phyloP scores from a whole-genome alignment of 2,888 invertebrate genomes.

The Phragmatobia fuliginosa region DNA sequence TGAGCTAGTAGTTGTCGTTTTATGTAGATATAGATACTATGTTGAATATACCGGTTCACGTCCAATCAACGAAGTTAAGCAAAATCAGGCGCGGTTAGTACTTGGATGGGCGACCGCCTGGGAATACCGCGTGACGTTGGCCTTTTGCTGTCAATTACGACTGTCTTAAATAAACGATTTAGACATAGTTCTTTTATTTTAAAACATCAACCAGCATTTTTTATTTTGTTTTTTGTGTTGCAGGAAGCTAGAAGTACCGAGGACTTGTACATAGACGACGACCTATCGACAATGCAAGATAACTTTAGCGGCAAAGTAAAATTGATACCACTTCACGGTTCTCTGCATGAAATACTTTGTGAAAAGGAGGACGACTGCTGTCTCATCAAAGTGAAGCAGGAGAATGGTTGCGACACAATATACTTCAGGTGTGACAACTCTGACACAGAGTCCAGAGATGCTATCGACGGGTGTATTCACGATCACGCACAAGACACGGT shows the following conservation, averaged over 20 bases:
- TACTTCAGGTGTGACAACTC: conserved; percentile 79
- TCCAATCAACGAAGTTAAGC: conserved; percentile 85
- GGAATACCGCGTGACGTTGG: conserved; percentile 71
- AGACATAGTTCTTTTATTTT: neutral
- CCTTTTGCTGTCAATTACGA: conserved; percentile 40
- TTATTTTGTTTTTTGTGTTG: conserved; percentile 17
- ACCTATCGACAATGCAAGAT: conserved; percentile 80
- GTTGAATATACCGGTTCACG: conserved; percentile 77
- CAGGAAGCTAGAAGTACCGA: conserved; percentile 86
- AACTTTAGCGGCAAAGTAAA: conserved; percentile 79
- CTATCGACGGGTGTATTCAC: conserved; percentile 63
- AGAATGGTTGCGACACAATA: conserved; percentile 79
- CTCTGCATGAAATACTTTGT: conserved; percentile 81
- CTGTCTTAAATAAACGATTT: neutral
- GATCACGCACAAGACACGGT: conserved; percentile 70
- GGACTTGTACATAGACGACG: conserved; percentile 86
- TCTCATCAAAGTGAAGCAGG: conserved; percentile 79
- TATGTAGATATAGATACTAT: conserved; percentile 1
- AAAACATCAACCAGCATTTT: neutral
- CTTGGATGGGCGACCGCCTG: conserved; percentile 84
- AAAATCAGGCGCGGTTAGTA: conserved; percentile 83
- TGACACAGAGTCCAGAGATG: conserved; percentile 74
- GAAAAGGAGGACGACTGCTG: conserved; percentile 82
- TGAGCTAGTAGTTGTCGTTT: neutral
- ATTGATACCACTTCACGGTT: conserved; percentile 78